Evolutionary conservation across 2,888 invertebrate species (phyloP), one percentile per base, ranked within the genome.

Genomic region (Leptarthrus brevirostris): DNA sequence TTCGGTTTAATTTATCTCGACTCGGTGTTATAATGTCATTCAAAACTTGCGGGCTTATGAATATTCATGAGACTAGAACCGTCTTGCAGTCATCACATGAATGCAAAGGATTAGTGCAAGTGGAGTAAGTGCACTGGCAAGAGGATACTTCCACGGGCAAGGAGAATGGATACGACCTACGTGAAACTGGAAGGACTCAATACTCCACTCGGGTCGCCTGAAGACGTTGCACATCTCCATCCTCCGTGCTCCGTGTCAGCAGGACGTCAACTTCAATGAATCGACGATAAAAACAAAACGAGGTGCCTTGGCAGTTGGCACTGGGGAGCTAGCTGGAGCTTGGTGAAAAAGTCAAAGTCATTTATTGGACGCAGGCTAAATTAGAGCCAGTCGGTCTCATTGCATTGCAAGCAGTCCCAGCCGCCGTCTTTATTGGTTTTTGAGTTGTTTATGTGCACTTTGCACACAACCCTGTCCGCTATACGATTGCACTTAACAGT

Each of bases 361-460:
- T 56, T 56, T 30, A 56, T 56, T 56, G 54, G 71, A 71, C 71
- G 44, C 40, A 56, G 12, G 54, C 16, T 71, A 71, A 71, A 71
- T 71, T 71, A 54, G 56, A 54, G 54, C 40, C 54, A 54, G 53
- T 54, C 26, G 22, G 71, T 16, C 34, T 40, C 71, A 24, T 54
- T 71, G 53, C 71, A 71, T 71, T 14, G 40, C 71, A 71, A 40
- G 40, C 56, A 72, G 54, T 36, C 26, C 18, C 30, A 5, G 64
- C 72, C 53, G 73, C 40, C 73, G 73, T 73, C 73, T 73, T 73
- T 73, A 73, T 73, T 73, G 52, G 61, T 52, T 36, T 72, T 64
- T 73, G 61, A 73, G 73, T 73, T 73, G 64, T 73, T 73, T 73
- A 73, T 73, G 64, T 73, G 52, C 64, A 64, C 40, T 73, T 64